Conservation (phyloP, 2,797 vertebrate genomes). For the Sylvilagus floridanus region DNA sequence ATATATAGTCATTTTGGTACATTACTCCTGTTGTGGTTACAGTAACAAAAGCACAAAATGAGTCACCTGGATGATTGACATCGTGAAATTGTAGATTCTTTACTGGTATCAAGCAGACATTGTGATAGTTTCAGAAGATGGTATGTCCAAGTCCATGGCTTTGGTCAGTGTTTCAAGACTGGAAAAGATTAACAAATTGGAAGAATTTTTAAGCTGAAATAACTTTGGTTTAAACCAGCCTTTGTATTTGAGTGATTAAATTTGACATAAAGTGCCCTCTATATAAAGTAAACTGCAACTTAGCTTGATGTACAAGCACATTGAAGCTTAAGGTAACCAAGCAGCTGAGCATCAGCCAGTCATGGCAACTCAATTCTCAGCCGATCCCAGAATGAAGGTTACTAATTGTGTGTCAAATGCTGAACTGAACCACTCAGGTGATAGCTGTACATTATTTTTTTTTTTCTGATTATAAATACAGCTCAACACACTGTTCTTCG, state of each 20-base stretch:
- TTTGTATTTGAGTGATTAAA: neutral
- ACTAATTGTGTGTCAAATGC: neutral
- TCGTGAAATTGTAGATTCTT: neutral
- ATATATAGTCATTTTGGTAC: neutral
- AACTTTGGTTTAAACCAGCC: neutral
- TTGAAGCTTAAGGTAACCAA: neutral
- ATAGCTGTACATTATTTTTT: neutral
- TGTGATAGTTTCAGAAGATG: neutral
- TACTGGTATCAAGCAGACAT: neutral
- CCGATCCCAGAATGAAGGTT: neutral
- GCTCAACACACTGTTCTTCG: neutral
- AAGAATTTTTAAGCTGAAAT: neutral
- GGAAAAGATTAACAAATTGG: neutral
- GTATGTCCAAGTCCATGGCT: neutral
- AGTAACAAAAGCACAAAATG: neutral
- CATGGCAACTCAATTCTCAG: too few species aligned
- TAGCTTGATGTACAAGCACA: neutral
- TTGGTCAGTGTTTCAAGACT: neutral
- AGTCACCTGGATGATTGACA: neutral
- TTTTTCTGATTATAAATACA: neutral
- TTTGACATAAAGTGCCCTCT: neutral
- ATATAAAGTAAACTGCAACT: neutral
- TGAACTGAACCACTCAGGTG: neutral
- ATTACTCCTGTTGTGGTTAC: neutral
- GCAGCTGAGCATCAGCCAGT: neutral